Conservation (phyloP, 2,113 vertebrate species). For the Crypturellus undulatus region DNA sequence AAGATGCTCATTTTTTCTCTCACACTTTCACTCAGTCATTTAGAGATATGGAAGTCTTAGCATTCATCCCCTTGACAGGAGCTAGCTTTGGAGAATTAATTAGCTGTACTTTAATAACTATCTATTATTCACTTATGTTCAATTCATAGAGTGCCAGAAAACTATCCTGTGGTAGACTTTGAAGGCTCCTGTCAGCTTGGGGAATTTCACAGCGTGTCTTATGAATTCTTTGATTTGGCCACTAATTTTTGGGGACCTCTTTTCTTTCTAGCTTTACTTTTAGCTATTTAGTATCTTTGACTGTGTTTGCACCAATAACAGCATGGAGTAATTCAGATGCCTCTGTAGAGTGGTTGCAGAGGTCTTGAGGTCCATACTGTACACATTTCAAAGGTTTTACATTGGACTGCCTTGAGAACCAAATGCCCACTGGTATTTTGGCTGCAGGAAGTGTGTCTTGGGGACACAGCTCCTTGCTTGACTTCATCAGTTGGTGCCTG, state of each 20-base stretch:
- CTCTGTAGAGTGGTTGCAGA: not conserved
- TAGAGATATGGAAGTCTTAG: no score
- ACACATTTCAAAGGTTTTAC: accelerated
- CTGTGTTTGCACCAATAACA: not conserved
- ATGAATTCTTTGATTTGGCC: no score
- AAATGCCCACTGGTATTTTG: accelerated
- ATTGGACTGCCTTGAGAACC: accelerated
- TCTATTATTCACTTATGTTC: no score
- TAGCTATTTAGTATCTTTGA: not conserved
- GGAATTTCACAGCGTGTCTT: no score
- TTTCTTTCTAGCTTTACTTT: not conserved
- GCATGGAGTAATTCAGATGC: not conserved
- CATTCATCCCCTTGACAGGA: no score
- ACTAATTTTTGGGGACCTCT: not conserved
- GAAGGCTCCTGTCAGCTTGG: no score
- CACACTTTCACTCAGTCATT: no score
- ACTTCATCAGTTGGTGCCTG: not conserved
- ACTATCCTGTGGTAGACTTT: no score
- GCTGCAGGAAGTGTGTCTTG: not conserved
- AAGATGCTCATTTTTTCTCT: no score
- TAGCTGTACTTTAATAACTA: no score
- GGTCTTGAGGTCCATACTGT: accelerated
- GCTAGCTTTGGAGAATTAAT: no score
- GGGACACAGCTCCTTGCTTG: not conserved
- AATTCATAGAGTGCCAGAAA: no score